phyloP scores from a whole-genome alignment of 2,113 vertebrate genomes.

The Phalacrocorax aristotelis region DNA sequence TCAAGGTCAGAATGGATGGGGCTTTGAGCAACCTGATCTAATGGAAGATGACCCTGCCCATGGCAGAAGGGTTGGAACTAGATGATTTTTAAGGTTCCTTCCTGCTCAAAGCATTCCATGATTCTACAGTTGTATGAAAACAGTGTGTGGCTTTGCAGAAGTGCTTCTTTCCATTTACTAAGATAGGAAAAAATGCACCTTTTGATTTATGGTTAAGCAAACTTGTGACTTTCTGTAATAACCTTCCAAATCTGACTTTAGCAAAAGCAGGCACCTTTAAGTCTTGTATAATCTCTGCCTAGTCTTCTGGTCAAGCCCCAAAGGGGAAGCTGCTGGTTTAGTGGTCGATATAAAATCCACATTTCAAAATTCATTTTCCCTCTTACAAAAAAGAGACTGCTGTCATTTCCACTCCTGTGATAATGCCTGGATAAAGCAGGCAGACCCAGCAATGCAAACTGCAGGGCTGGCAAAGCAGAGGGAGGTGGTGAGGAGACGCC shows the following conservation, averaged over 20 bases:
- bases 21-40: not conserved
- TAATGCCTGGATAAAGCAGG: not conserved
- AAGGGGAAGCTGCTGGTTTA: not conserved
- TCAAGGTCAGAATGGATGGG: not conserved
- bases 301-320: not conserved
- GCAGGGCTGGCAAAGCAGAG: not conserved
- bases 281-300: not conserved
- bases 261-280: not conserved
- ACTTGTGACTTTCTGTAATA: not conserved
- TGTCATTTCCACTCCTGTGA: not conserved
- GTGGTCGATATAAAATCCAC: not conserved
- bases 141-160: not conserved
- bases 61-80: accelerated
- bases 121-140: not conserved
- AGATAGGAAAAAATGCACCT: not conserved
- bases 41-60: not conserved
- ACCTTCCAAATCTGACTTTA: not conserved
- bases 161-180: not conserved
- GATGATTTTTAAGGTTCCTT: accelerated
- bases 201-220: not conserved
- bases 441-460: not conserved
- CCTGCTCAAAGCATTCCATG: not conserved
- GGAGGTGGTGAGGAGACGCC: not conserved
- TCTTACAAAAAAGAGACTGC: not conserved
- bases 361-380: not conserved